phyloP scores from a whole-genome alignment of 92 coral and sea anemone genomes.

The Siderastrea siderea region DNA sequence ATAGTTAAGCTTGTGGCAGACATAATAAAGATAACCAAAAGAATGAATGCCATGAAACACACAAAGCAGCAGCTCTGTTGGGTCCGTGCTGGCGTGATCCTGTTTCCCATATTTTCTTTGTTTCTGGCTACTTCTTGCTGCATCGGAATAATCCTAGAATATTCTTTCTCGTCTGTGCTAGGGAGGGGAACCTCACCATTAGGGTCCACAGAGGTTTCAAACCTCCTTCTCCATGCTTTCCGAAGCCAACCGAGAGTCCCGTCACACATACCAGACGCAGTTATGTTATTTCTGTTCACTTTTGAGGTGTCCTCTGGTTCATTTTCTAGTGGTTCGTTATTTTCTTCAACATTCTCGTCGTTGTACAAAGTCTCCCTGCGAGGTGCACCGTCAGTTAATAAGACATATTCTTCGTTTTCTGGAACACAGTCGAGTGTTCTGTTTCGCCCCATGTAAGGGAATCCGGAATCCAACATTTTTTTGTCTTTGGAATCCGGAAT shows the following conservation, averaged over 20 bases:
- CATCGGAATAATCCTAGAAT: not conserved
- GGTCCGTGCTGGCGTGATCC: not conserved
- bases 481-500: no score
- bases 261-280: not conserved
- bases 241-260: not conserved
- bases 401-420: no score
- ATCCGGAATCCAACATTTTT: no score
- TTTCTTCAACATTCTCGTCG: no score
- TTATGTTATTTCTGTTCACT: no score
- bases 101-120: not conserved
- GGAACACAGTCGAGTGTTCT: no score
- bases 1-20: constrained; percentile 10
- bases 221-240: not conserved
- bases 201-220: not conserved
- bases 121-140: not conserved
- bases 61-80: not conserved
- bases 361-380: no score
- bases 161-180: not conserved
- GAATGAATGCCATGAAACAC: not conserved
- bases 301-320: no score
- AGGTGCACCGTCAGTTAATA: no score
- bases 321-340: no score
- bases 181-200: not conserved
- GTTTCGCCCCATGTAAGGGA: no score
- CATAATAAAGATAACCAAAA: constrained; percentile 11